These are phyloP conservation scores for Rhinogobius similis DNA, from an alignment of 2,113 vertebrate genomes.

Conservation along the genomic window DNA sequence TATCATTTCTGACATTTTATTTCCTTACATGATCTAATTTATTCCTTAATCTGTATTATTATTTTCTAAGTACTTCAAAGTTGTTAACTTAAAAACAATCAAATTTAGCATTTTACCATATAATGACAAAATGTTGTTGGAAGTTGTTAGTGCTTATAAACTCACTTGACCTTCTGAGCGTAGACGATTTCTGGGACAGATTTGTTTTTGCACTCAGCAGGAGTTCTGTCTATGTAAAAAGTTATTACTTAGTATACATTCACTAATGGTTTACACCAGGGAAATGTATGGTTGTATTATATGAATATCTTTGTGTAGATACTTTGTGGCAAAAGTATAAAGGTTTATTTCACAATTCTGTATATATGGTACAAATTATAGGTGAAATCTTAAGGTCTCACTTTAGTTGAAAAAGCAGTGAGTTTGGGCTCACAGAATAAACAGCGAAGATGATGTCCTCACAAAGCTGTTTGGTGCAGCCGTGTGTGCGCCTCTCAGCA, in stretches of 20 bases:
- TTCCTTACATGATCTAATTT: too few species aligned
- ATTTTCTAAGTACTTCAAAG: neutral
- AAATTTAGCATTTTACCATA: neutral
- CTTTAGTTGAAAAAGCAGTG: neutral
- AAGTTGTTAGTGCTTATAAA: conserved; percentile 21
- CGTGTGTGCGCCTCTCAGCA: conserved; percentile 59
- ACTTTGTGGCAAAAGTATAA: neutral
- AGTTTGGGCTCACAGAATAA: conserved; percentile 1
- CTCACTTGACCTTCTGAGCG: conserved; percentile 31
- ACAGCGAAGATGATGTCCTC: conserved; percentile 7
- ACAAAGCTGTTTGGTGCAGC: conserved; percentile 18
- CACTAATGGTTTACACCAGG: neutral
- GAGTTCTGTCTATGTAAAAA: conserved; percentile 29
- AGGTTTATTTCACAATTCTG: neutral
- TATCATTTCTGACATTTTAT: too few species aligned
- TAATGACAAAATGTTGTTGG: neutral
- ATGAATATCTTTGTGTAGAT: neutral
- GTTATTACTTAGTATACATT: conserved; percentile 8
- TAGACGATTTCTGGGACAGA: conserved; percentile 12
- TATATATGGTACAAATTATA: neutral
- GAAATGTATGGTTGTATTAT: neutral
- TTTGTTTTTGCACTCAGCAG: conserved; percentile 34
- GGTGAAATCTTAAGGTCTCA: neutral
- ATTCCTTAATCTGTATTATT: neutral
- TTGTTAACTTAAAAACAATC: neutral